These are phyloP conservation scores for Bujurquina vittata DNA, from an alignment of 2,113 vertebrate genomes.

Conservation along the genomic window DNA sequence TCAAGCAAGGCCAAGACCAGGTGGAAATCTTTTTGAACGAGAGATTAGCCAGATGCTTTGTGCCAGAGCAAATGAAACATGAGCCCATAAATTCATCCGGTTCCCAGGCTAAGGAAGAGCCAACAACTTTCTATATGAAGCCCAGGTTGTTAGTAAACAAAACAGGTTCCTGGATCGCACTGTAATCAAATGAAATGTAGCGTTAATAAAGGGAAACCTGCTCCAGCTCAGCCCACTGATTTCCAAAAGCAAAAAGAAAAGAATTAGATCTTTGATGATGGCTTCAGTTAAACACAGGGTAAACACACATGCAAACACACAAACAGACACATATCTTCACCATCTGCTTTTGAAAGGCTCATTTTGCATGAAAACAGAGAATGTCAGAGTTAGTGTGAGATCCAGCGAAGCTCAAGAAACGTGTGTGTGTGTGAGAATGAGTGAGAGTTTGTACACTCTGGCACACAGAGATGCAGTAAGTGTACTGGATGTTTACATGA, in stretches of 20 bases:
- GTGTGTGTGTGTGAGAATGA: slow-evolving; percentile 20
- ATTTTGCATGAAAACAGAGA: slow-evolving; percentile 65
- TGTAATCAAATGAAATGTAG: slow-evolving; percentile 75
- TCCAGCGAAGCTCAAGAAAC: slow-evolving; percentile 47
- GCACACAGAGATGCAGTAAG: slow-evolving; percentile 21
- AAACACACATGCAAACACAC: slow-evolving; percentile 59
- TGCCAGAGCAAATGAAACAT: slow-evolving; percentile 2
- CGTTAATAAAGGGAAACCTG: slow-evolving; percentile 66
- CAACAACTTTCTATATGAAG: slow-evolving; percentile 49
- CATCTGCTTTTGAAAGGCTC: slow-evolving; percentile 66
- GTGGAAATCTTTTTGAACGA: background rate
- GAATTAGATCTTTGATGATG: slow-evolving; percentile 58
- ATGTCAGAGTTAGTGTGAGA: slow-evolving; percentile 56
- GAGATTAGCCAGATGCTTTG: background rate
- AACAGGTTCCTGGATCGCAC: slow-evolving; percentile 54
- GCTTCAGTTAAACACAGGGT: slow-evolving; percentile 47
- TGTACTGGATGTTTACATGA: slow-evolving; percentile 47
- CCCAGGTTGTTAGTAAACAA: slow-evolving; percentile 43
- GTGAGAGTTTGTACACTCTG: slow-evolving; percentile 30
- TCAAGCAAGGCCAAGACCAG: background rate
- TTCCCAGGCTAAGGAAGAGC: background rate
- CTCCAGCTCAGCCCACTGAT: slow-evolving; percentile 69
- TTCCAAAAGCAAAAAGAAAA: slow-evolving; percentile 68
- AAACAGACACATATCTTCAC: slow-evolving; percentile 54
- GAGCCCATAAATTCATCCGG: background rate